A percentile compares a stretch with the other conserved stretches of the same genome.
Evolutionary conservation across 2,113 vertebrate species (phyloP).

Genomic region (Hystrix brachyura): DNA sequence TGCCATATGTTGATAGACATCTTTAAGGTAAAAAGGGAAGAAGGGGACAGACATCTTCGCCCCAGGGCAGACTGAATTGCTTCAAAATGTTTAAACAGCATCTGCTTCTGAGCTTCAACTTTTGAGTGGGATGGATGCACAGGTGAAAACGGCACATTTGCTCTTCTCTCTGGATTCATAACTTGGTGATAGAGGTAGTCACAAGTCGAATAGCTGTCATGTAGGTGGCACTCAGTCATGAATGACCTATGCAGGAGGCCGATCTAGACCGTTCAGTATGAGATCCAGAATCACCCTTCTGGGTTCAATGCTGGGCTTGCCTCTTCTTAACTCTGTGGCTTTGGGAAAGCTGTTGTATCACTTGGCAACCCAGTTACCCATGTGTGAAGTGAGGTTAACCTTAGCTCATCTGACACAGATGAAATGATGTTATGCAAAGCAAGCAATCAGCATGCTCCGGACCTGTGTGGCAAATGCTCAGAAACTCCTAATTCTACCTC

Average conservation of each 20-base stretch:
- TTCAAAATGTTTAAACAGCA: background rate
- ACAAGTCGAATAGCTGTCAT: background rate
- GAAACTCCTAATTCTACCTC: background rate
- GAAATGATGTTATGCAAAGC: background rate
- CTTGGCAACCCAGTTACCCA: background rate
- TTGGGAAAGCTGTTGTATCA: background rate
- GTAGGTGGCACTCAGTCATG: background rate
- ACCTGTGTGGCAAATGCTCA: background rate
- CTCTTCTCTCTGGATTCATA: background rate
- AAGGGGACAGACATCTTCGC: background rate
- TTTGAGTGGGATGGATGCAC: background rate
- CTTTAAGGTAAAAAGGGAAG: background rate
- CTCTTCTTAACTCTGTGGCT: background rate
- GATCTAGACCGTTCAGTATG: background rate
- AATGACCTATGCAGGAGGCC: background rate
- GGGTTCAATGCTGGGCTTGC: background rate
- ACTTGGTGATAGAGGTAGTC: background rate
- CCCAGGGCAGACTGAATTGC: background rate
- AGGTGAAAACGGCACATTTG: background rate
- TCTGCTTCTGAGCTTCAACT: constrained; percentile 43
- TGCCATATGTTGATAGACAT: background rate
- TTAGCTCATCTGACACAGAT: background rate
- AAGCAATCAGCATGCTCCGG: background rate
- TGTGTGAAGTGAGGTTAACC: background rate
- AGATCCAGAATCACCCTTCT: background rate